These are phyloP conservation scores for Drosophila arizonae DNA, from an alignment of 1,140 invertebrate genomes.

Conservation along the genomic window DNA sequence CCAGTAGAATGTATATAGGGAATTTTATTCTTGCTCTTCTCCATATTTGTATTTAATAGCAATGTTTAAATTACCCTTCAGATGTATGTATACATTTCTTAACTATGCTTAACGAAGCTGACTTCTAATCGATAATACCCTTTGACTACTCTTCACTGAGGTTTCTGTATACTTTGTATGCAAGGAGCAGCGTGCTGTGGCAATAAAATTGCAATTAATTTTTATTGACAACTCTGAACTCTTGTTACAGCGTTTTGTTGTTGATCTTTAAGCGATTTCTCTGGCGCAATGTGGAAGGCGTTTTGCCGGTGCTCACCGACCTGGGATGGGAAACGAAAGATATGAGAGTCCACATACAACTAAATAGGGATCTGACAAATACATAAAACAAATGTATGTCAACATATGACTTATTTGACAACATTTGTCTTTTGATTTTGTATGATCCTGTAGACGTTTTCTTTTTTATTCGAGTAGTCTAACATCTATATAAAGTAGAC, in stretches of 20 bases:
- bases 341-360: background rate
- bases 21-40: background rate
- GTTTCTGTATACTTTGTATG: constrained; percentile 62
- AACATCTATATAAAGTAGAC: constrained; percentile 9
- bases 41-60: background rate
- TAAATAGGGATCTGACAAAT: background rate
- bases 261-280: constrained; percentile 56
- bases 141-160: background rate
- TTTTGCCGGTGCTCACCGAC: constrained; percentile 11
- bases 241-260: constrained; percentile 58
- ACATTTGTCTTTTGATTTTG: background rate
- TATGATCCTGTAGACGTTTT: background rate
- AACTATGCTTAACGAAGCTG: constrained; percentile 13
- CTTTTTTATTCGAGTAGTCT: background rate
- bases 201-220: constrained; percentile 79
- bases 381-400: no score
- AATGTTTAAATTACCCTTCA: background rate
- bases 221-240: constrained; percentile 79
- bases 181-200: constrained; percentile 59
- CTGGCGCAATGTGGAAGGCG: constrained; percentile 37
- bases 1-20: no score
- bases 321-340: background rate
- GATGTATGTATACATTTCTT: background rate
- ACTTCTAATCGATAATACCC: constrained; percentile 17
- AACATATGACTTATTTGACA: background rate